Evolutionary conservation across 2,888 invertebrate species (phyloP), one percentile per base, ranked within the genome.

Genomic region (Platycnemis pennipes): DNA sequence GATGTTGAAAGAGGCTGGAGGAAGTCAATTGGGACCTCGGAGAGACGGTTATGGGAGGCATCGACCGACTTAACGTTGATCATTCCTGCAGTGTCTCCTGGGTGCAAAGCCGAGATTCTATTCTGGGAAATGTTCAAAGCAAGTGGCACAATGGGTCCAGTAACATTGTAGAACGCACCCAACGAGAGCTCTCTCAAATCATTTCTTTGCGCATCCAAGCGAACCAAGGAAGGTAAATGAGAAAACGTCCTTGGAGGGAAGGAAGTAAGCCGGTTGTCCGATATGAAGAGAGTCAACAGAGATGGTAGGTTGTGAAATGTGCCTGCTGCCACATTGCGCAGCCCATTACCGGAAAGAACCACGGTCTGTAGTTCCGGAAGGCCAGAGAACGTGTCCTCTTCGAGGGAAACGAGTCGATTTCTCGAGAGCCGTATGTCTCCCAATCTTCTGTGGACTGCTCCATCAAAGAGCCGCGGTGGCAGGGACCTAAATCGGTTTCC

Each of bases 191-290:
- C 97, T 44, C 97, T 97, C 94, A 99, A 96, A 95, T 98, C 97
- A 96, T 99, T 99, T 95, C 98, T 97, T 96, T 98, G 98, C 95
- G 99, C 97, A 96, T 99, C 98, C 94, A 99, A 96, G 95, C 98
- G 98, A 95, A 98, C 97, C 95, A 99, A 96, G 96, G 97, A 98
- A 44, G 98, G 98, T 95, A 99, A 97, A 96, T 98, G 98, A 94
- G 97, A 97, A 96, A 99, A 98, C 11, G 98, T 98, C 94, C 97
- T 97, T 88, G 97, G 97, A 94, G 98, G 98, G 95, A 99, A 97
- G 95, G 97, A 97, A 95, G 97, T 97, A 95, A 99, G 97, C 95
- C 98, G 97, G 97, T 99, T 99, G 96, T 98, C 98, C 94, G 98
- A 98, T 95, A 99, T 97, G 96, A 99, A 98, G 95, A 99, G 97